Evolutionary conservation across 2,888 invertebrate species (phyloP).

Genomic region (Trichogramma dendrolimi): DNA sequence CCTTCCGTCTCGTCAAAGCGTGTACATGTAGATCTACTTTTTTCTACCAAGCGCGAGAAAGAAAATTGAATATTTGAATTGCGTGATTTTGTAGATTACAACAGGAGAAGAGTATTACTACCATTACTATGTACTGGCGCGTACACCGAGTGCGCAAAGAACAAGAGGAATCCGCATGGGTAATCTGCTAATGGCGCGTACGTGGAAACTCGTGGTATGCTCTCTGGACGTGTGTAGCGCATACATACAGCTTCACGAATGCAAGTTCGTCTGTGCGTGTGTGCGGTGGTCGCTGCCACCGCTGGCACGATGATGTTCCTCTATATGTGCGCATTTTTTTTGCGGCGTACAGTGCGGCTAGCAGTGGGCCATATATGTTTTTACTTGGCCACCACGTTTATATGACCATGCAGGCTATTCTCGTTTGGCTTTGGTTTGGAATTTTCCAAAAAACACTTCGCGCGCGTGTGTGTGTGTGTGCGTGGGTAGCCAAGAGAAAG

Average conservation of each 20-base stretch:
- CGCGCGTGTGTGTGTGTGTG: too few relatives aligned
- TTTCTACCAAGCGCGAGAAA: background rate
- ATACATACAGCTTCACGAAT: background rate
- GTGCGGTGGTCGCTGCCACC: background rate
- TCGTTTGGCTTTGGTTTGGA: too few relatives aligned
- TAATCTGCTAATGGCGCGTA: constrained; percentile 19
- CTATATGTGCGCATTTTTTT: too few relatives aligned
- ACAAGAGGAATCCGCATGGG: constrained; percentile 10
- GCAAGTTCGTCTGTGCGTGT: background rate
- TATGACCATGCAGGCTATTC: too few relatives aligned
- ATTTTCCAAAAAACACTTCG: too few relatives aligned
- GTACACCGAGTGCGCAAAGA: background rate
- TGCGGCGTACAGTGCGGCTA: too few relatives aligned
- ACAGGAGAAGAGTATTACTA: too few relatives aligned
- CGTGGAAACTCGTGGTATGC: background rate
- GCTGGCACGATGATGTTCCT: background rate
- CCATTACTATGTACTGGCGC: too few relatives aligned
- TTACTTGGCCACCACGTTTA: too few relatives aligned
- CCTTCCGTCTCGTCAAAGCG: background rate
- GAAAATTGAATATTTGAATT: constrained; percentile 8
- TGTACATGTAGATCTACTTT: background rate
- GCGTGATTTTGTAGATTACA: background rate
- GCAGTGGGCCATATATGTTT: too few relatives aligned
- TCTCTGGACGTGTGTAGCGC: background rate
- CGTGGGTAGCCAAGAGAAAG: too few relatives aligned